Evolutionary conservation across 2,113 vertebrate species (phyloP).

Genomic region (Heterocephalus glaber): DNA sequence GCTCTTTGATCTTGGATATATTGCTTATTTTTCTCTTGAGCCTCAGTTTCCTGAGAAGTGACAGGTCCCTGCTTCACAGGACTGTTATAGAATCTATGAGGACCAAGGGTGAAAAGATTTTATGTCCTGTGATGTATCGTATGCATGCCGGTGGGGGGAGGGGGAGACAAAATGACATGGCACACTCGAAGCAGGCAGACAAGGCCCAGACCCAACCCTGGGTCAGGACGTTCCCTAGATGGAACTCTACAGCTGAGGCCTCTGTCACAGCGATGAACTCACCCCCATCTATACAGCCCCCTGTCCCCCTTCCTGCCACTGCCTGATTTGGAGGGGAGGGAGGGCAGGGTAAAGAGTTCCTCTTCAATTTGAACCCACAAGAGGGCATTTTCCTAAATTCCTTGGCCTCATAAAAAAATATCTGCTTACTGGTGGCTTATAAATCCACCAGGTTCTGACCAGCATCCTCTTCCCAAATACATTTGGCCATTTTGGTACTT

Average conservation of each 20-base stretch:
- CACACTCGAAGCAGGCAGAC: not conserved
- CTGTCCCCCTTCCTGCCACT: too few relatives aligned
- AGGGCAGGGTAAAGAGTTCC: not conserved
- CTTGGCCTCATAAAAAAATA: not conserved
- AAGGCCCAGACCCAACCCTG: not conserved
- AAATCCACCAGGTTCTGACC: not conserved
- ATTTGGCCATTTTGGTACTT: not conserved
- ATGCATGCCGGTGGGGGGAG: not conserved
- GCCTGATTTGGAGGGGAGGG: not conserved
- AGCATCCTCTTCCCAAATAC: not conserved
- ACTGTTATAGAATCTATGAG: not conserved
- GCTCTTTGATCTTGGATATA: not conserved
- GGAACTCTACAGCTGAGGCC: not conserved
- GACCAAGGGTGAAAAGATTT: not conserved
- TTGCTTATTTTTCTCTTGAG: not conserved
- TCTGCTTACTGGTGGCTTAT: not conserved
- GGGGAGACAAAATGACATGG: not conserved
- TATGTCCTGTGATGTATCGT: not conserved
- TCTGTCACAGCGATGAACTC: not conserved
- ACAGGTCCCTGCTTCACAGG: not conserved
- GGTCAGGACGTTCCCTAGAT: not conserved
- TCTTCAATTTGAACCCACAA: not conserved
- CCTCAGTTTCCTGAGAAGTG: slow-evolving; percentile 35
- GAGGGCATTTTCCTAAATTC: not conserved
- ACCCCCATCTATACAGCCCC: not conserved